These are phyloP conservation scores for Spodoptera frugiperda DNA, from an alignment of 1,140 invertebrate genomes.

Conservation along the genomic window DNA sequence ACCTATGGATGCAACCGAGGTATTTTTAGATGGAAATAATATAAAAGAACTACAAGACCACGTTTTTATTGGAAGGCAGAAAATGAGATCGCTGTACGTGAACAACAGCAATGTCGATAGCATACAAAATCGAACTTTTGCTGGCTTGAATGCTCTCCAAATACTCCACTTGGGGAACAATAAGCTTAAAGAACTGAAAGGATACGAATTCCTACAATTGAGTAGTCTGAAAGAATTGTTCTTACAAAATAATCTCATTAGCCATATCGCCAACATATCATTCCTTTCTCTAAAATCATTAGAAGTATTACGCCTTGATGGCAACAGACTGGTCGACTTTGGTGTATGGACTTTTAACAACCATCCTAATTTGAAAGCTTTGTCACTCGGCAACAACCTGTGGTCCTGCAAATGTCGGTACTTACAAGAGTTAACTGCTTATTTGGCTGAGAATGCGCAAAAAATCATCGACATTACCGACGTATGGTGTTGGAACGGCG, in stretches of 20 bases:
- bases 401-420: conserved; percentile 97
- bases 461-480: conserved; percentile 92
- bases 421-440: conserved; percentile 93
- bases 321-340: conserved; percentile 93
- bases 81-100: conserved; percentile 94
- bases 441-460: conserved; percentile 93
- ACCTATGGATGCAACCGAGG: conserved; percentile 97
- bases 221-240: conserved; percentile 93
- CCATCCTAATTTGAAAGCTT: conserved; percentile 90
- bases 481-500: conserved; percentile 93
- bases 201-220: conserved; percentile 96
- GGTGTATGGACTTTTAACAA: conserved; percentile 93
- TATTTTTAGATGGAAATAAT: conserved; percentile 96
- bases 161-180: conserved; percentile 95
- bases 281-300: conserved; percentile 92
- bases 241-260: conserved; percentile 94
- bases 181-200: conserved; percentile 91
- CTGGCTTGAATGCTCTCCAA: conserved; percentile 93
- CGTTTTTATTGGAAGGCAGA: conserved; percentile 96
- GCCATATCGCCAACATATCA: conserved; percentile 92
- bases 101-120: conserved; percentile 94
- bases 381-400: conserved; percentile 92
- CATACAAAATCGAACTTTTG: conserved; percentile 97
- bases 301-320: conserved; percentile 93
- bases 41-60: conserved; percentile 94